Conservation (phyloP, 2,797 vertebrate species). For the Pteropus rufus region DNA sequence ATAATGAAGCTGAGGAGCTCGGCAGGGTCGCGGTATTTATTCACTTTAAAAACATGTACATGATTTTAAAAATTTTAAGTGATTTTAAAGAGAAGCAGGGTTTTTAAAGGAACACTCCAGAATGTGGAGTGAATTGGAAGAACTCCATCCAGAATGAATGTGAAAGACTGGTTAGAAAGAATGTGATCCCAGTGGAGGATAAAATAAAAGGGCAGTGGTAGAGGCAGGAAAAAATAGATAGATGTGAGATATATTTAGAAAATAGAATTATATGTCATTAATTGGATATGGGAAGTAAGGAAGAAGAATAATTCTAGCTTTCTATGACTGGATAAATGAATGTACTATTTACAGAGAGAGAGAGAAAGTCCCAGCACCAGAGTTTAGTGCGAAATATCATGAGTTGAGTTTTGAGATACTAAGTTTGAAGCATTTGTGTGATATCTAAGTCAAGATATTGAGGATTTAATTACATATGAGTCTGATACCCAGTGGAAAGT, state of each 20-base stretch:
- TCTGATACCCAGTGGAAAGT: neutral
- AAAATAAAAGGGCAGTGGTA: neutral
- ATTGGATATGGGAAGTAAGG: neutral
- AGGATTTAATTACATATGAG: neutral
- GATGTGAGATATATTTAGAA: neutral
- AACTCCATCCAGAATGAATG: neutral
- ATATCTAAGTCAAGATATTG: neutral
- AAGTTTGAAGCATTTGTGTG: neutral
- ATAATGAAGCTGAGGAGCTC: accelerated
- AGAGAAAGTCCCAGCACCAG: neutral
- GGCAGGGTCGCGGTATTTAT: accelerated
- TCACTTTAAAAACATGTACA: neutral
- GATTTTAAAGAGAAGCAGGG: neutral
- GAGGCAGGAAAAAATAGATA: neutral
- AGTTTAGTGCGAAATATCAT: neutral
- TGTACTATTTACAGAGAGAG: neutral
- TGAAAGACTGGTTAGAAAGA: neutral
- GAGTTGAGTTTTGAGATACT: neutral
- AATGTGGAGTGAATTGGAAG: neutral
- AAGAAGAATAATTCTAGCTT: neutral
- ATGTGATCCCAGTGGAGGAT: neutral
- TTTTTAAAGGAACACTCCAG: neutral
- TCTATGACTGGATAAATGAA: neutral
- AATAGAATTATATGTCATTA: neutral
- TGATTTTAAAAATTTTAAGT: neutral